These are phyloP conservation scores for Zonitis immaculata DNA, from an alignment of 2,888 invertebrate genomes.

Conservation along the genomic window DNA sequence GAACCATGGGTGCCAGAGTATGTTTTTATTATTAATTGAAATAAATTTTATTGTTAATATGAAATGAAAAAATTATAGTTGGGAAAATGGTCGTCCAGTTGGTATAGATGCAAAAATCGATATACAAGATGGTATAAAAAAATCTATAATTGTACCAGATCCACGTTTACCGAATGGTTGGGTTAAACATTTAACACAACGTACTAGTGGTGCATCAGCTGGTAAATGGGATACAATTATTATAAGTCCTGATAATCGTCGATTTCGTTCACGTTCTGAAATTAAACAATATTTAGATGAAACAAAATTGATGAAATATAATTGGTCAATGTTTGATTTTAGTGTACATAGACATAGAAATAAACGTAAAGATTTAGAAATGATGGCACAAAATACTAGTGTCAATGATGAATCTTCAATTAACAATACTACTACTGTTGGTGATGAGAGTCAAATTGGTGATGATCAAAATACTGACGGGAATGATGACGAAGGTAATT, in stretches of 20 bases:
- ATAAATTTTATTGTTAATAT: too few relatives aligned
- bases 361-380: conserved; percentile 17
- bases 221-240: conserved; percentile 82
- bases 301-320: conserved; percentile 41
- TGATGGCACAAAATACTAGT: background rate
- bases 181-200: conserved; percentile 73
- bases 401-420: background rate
- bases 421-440: background rate
- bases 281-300: conserved; percentile 50
- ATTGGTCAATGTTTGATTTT: conserved; percentile 52
- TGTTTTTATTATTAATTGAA: conserved; percentile 7
- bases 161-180: conserved; percentile 69
- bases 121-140: conserved; percentile 46
- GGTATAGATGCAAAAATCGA: conserved; percentile 52
- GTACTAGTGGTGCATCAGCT: conserved; percentile 63
- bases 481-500: conserved; percentile 28
- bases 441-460: conserved; percentile 5
- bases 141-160: conserved; percentile 64
- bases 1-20: conserved; percentile 24
- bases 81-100: conserved; percentile 67
- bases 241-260: conserved; percentile 59
- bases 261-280: conserved; percentile 58
- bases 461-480: conserved; percentile 8
- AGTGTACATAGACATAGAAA: conserved; percentile 42
- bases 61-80: conserved; percentile 57